Conservation (phyloP, 2,888 invertebrate genomes). For the Ophion costatus region DNA sequence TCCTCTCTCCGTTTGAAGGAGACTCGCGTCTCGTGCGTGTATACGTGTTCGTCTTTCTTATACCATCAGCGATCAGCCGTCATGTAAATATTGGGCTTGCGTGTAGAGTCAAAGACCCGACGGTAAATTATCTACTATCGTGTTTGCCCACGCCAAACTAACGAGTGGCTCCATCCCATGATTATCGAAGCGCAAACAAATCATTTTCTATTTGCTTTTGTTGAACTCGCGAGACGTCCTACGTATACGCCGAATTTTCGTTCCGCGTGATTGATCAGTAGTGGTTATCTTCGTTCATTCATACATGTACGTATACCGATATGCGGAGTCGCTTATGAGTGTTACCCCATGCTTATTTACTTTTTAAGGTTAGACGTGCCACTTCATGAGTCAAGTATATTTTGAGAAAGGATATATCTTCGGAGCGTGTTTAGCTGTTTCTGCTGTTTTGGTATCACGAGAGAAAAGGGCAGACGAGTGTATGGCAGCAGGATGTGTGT, state of each 20-base stretch:
- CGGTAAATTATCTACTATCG: conserved; percentile 64
- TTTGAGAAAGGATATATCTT: background rate
- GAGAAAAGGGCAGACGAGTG: conserved; percentile 16
- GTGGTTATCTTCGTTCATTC: background rate
- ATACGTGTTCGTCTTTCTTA: conserved; percentile 17
- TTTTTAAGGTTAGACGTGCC: too few species aligned
- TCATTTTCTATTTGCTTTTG: conserved; percentile 29
- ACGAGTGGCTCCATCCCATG: conserved; percentile 43
- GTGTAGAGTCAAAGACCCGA: conserved; percentile 62
- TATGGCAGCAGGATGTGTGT: conserved; percentile 18
- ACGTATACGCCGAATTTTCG: conserved; percentile 1
- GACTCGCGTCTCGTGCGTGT: conserved; percentile 10
- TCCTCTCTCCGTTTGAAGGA: conserved; percentile 23
- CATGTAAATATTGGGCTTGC: conserved; percentile 68
- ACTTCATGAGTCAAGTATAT: too few species aligned
- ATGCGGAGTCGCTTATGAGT: too few species aligned
- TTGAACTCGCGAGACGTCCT: conserved; percentile 28
- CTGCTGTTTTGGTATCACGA: conserved; percentile 6
- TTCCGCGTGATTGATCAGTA: conserved; percentile 3
- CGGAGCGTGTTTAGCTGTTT: conserved; percentile 17
- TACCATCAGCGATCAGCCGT: conserved; percentile 43
- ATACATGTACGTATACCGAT: too few species aligned
- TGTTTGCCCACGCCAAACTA: conserved; percentile 32
- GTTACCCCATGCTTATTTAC: too few species aligned
- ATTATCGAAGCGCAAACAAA: conserved; percentile 65